Base-by-base conservation (phyloP, 2,797 vertebrate species). In the Dermochelys coriacea region DNA sequence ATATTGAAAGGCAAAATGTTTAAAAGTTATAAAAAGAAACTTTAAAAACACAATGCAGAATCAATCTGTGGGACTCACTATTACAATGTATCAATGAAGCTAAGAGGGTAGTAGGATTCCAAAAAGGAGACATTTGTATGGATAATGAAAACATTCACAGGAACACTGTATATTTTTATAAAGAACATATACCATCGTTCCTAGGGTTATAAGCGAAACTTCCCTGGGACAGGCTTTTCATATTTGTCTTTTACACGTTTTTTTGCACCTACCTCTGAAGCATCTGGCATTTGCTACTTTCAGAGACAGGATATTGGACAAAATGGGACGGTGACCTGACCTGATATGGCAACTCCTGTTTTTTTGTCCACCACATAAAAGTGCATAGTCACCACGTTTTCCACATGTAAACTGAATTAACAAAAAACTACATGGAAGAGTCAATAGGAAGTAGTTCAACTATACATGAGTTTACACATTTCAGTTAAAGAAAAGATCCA, bases 391-490 rank as follows among this genome's bases (percentile, higher is more conserved):
- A 16, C 9, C 50, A 29, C 6, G 8, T 29, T 29, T 77, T 77
- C 31, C 61, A 16, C 23, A 49, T 18, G 27, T 31, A 5, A 47
- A 4, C 1, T 52, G 80, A 80, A 27, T 15, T 18, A 3, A 29
- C 19, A 79, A 34, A 79, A 79, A 81, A n/a, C 50, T 85, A 19
- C 2, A 74, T 29, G 16, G 18, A 79, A 18, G 1, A 51, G 41
- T 3, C 52, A 55, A 54, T 21, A 18, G 3, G 85, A 85, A 31
- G 2, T 19, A 3, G 2, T 29, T 34, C 57, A 55, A 15, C 14
- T 8, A 12, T 1, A 1, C 1, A 11, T 14, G 54, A 18, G 7
- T 52, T 55, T 52, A 0, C 0, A 23, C 27, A 50, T 45, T 80
- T 18, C 12, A 64, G 21, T 54, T 50, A 71, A 61, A 86, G 2